A percentile compares a stretch with the other conserved stretches of the same genome.
phyloP scores from a whole-genome alignment of 1,140 invertebrate genomes.

The Calephelis virginiensis region DNA sequence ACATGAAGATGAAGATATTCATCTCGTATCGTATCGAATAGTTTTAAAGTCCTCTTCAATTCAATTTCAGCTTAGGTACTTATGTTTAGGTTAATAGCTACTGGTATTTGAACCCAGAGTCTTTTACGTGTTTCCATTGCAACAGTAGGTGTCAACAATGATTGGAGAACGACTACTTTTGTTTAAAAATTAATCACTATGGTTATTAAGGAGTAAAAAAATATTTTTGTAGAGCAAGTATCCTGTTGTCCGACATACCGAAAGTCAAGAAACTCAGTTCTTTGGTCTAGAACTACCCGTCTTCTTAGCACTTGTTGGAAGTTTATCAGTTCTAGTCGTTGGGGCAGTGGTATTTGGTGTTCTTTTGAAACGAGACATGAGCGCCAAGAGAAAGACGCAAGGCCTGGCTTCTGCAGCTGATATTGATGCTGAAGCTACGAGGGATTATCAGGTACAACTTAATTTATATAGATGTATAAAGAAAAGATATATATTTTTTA shows the following conservation, averaged over 20 bases:
- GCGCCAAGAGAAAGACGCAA: slow-evolving; percentile 84
- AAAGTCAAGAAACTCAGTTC: slow-evolving; percentile 56
- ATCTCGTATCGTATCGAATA: too few species aligned
- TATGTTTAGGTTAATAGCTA: too few species aligned
- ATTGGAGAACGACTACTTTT: too few species aligned
- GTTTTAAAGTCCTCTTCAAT: too few species aligned
- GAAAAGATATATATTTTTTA: too few species aligned
- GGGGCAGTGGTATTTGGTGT: slow-evolving; percentile 84
- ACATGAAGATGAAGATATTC: too few species aligned
- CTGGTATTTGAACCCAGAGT: too few species aligned
- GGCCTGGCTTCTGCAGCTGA: slow-evolving; percentile 81
- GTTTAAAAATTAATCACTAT: not conserved
- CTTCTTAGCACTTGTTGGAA: slow-evolving; percentile 62
- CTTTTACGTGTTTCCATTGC: too few species aligned
- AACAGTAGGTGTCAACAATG: too few species aligned
- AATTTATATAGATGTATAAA: not conserved
- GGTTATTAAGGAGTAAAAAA: not conserved
- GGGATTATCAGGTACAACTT: slow-evolving; percentile 90
- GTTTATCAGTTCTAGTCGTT: slow-evolving; percentile 82
- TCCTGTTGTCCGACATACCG: slow-evolving; percentile 49
- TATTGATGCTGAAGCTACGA: slow-evolving; percentile 91
- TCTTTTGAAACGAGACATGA: slow-evolving; percentile 86
- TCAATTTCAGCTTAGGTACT: too few species aligned
- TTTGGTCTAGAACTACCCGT: slow-evolving; percentile 80
- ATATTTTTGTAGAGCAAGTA: slow-evolving; percentile 55